Base-by-base conservation (phyloP, 2,888 invertebrate genomes). In the Celastrina argiolus region DNA sequence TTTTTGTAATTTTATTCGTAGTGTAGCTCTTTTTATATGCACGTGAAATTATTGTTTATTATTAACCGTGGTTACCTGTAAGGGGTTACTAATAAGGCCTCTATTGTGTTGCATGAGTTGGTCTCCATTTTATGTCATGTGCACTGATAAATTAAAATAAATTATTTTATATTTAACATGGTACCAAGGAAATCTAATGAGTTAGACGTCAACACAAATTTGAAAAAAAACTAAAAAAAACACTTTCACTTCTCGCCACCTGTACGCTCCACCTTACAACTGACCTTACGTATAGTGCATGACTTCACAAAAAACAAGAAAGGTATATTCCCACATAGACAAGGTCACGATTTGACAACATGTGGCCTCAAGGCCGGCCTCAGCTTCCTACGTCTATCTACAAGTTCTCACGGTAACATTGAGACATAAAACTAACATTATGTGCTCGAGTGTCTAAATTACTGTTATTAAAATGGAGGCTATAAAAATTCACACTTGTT, bases 341-440 rank as follows among this genome's bases (percentile, higher is more conserved):
- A 85, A 85, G 87, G 88, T 81, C 83, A 74, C 78, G 82, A 83
- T 87, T 87, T 79, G 85, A 81, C 82, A 80, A 85, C 90, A 89
- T 90, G 84, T 89, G 90, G 85, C 82, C 79, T 73, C 88, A 88
- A 88, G 88, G 88, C 83, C 85, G 7, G 76, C 70, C 71, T 72
- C 73, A 74, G 72, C 67, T 73, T 73, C 73, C 74, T 75, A 72
- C 71, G 70, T 72, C n/a, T 64, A 68, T 68, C 67, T 67, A 67
- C 51, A 63, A 31, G 42, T 45, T 64, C 58, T 22, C 64, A 41
- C 28, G 28, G 10, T 58, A 67, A 12, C 63, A 56, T 51, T 63
- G 51, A 51, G 51, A 51, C 51, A 51, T 45, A 45, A 45, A 18
- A 45, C 45, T 45, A 51, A 51, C 51, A 51, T 51, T 51, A 51